These are phyloP conservation scores for Tragelaphus oryx DNA, from an alignment of 2,797 vertebrate species.

Conservation along the genomic window DNA sequence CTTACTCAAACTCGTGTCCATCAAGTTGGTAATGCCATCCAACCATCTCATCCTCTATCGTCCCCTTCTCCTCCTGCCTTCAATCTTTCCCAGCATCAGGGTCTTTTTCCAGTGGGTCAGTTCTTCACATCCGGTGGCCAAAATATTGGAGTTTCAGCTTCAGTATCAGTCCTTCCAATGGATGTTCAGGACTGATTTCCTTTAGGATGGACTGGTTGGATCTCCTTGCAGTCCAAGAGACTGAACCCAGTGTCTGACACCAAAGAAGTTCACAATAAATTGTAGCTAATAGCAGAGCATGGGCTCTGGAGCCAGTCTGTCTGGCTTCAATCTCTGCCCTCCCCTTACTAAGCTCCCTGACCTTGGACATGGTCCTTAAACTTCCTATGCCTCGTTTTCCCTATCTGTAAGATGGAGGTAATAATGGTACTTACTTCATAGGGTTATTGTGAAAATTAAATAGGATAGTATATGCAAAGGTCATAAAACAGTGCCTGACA, in stretches of 20 bases:
- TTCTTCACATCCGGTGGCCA: not conserved
- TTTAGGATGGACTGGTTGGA: not conserved
- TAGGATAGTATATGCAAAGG: not conserved
- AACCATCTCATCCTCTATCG: not conserved
- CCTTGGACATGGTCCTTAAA: not conserved
- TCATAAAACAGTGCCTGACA: not conserved
- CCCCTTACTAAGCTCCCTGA: not conserved
- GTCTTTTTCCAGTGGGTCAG: not conserved
- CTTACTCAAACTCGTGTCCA: not conserved
- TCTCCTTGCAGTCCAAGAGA: not conserved
- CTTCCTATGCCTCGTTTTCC: not conserved
- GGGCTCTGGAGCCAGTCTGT: not conserved
- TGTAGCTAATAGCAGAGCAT: not conserved
- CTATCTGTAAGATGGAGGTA: not conserved
- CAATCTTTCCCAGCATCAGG: not conserved
- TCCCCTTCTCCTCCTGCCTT: not conserved
- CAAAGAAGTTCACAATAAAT: not conserved
- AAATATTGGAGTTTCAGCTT: not conserved
- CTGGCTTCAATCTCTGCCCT: not conserved
- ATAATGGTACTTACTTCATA: not conserved
- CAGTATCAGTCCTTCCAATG: not conserved
- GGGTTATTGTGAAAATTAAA: not conserved
- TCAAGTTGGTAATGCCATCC: not conserved
- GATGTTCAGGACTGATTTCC: not conserved
- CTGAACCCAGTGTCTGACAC: not conserved